phyloP scores from a whole-genome alignment of 92 coral and sea anemone species.

The Meandrina meandrites region DNA sequence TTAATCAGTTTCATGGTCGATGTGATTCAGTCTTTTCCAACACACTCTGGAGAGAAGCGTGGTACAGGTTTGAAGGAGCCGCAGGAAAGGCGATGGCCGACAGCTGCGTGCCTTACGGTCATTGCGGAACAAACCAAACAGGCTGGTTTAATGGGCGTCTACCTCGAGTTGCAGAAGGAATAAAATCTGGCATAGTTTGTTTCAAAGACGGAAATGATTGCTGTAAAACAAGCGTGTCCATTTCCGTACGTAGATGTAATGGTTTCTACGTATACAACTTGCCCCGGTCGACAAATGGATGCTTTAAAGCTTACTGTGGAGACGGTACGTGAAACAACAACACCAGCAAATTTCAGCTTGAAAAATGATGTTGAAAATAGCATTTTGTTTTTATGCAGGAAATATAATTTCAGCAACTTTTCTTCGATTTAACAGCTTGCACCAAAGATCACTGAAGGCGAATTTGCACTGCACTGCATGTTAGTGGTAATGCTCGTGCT shows the following conservation, averaged over 20 bases:
- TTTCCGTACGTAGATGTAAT: conserved; percentile 13
- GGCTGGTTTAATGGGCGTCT: conserved; percentile 23
- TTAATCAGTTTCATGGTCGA: neutral
- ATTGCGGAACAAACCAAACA: conserved; percentile 18
- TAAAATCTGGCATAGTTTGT: neutral
- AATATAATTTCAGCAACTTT: too few species aligned
- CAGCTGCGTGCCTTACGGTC: conserved; percentile 4
- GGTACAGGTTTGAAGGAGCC: conserved; percentile 25
- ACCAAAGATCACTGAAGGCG: too few species aligned
- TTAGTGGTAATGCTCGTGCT: too few species aligned
- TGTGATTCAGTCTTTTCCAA: neutral
- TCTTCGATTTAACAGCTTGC: too few species aligned
- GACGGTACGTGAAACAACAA: neutral
- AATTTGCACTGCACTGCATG: too few species aligned
- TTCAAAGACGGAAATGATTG: conserved; percentile 16
- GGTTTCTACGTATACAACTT: conserved; percentile 21
- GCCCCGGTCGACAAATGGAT: conserved; percentile 9
- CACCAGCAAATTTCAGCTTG: neutral
- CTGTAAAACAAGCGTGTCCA: neutral
- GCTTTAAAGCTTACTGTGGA: conserved; percentile 34
- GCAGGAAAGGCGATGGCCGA: conserved; percentile 27
- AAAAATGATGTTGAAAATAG: too few species aligned
- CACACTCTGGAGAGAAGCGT: neutral
- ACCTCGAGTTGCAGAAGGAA: conserved; percentile 15
- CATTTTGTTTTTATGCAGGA: too few species aligned